Conservation (phyloP, 2,797 vertebrate species). For the Microchirus variegatus region DNA sequence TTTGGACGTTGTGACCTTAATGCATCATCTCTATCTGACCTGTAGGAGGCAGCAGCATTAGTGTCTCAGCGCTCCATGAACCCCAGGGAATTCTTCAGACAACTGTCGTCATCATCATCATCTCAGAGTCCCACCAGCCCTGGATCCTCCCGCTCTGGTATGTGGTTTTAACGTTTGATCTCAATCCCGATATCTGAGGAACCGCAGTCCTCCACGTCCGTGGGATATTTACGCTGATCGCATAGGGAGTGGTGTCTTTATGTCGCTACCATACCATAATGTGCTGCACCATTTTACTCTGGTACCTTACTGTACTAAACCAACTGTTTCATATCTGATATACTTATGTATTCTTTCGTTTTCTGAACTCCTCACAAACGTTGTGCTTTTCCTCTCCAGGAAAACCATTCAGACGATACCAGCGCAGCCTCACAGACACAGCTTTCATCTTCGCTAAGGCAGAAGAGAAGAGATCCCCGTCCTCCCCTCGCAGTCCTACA, state of each 20-base stretch:
- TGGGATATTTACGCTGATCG: too few species aligned
- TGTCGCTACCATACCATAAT: too few species aligned
- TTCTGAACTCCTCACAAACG: conserved; percentile 1
- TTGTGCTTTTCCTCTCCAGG: conserved; percentile 60
- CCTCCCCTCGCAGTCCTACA: conserved; percentile 75
- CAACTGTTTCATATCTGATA: too few species aligned
- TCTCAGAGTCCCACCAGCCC: conserved; percentile 75
- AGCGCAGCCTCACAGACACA: conserved; percentile 89
- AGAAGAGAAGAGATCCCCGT: conserved; percentile 59
- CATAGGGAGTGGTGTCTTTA: too few species aligned
- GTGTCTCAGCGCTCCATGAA: conserved; percentile 85
- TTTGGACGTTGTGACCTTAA: too few species aligned
- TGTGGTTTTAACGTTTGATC: conserved; percentile 5
- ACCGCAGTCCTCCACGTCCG: too few species aligned
- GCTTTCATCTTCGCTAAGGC: conserved; percentile 85
- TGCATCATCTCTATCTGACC: too few species aligned
- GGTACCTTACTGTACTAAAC: too few species aligned
- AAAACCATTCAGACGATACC: conserved; percentile 84
- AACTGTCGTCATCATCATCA: conserved; percentile 75
- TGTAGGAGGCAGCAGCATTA: conserved; percentile 84
- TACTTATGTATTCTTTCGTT: not conserved
- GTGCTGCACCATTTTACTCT: too few species aligned
- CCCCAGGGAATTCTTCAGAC: conserved; percentile 86
- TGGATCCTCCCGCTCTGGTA: conserved; percentile 76
- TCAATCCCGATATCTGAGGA: too few species aligned